These are phyloP conservation scores for Acanthochromis polyacanthus DNA, from an alignment of 2,113 vertebrate genomes.

Conservation along the genomic window DNA sequence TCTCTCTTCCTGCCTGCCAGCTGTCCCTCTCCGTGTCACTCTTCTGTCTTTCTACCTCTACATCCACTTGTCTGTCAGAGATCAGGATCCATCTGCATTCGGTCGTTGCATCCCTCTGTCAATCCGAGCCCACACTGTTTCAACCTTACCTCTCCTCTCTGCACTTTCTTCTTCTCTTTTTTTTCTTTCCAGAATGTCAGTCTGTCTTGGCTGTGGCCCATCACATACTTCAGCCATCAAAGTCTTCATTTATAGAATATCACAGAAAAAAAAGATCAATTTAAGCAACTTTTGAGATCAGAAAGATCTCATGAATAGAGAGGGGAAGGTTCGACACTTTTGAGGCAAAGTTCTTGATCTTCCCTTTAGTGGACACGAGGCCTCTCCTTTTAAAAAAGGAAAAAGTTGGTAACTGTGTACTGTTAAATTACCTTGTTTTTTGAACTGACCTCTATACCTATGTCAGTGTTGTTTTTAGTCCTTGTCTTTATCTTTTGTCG, in stretches of 20 bases:
- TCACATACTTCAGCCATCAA: slow-evolving; percentile 63
- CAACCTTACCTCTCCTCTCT: slow-evolving; percentile 27
- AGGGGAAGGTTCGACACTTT: slow-evolving; percentile 23
- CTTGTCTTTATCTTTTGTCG: slow-evolving; percentile 74
- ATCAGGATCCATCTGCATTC: slow-evolving; percentile 50
- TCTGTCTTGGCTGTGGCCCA: slow-evolving; percentile 45
- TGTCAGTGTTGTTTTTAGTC: slow-evolving; percentile 79
- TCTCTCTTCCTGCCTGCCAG: neutral
- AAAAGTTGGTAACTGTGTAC: slow-evolving; percentile 31
- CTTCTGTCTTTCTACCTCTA: slow-evolving; percentile 37
- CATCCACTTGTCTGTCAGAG: slow-evolving; percentile 40
- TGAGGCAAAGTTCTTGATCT: slow-evolving; percentile 12
- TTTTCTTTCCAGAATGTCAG: slow-evolving; percentile 46
- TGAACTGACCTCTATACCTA: slow-evolving; percentile 56
- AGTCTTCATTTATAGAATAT: slow-evolving; percentile 34
- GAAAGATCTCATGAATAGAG: slow-evolving; percentile 29
- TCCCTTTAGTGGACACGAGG: slow-evolving; percentile 10
- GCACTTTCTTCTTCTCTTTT: slow-evolving; percentile 35
- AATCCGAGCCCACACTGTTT: slow-evolving; percentile 34
- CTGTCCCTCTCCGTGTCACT: slow-evolving; percentile 33
- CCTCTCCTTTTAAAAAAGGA: slow-evolving; percentile 4
- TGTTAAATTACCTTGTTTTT: slow-evolving; percentile 20
- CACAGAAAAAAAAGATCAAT: slow-evolving; percentile 3
- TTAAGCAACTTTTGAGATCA: slow-evolving; percentile 36
- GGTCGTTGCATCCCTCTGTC: slow-evolving; percentile 42